These are phyloP conservation scores for Brachyalestes nurse DNA, from an alignment of 2,797 vertebrate genomes.

Conservation along the genomic window DNA sequence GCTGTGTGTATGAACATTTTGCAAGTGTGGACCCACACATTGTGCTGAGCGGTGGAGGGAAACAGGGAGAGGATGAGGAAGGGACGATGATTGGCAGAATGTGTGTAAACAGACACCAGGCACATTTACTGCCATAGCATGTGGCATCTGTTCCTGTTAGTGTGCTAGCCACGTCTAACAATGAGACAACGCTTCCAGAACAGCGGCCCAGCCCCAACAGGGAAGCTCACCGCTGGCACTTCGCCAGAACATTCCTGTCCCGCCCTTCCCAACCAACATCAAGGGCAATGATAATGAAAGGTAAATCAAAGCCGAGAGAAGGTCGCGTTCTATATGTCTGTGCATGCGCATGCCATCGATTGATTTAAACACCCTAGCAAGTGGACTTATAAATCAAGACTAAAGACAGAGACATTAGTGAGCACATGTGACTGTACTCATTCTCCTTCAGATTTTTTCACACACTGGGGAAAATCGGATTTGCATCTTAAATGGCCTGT, in stretches of 20 bases:
- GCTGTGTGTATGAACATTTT: not conserved
- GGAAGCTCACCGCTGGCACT: constrained; percentile 54
- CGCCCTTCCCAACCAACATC: constrained; percentile 74
- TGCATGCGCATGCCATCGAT: constrained; percentile 7
- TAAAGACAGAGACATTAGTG: constrained; percentile 1
- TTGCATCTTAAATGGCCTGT: no score
- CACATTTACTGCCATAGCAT: constrained; percentile 66
- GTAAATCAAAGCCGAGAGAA: constrained; percentile 9
- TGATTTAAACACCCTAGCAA: constrained; percentile 3
- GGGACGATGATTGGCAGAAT: constrained; percentile 14
- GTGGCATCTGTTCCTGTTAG: constrained; percentile 72
- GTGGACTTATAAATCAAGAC: constrained; percentile 10
- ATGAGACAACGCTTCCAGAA: constrained; percentile 13
- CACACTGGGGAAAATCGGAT: not conserved
- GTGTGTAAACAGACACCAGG: constrained; percentile 47
- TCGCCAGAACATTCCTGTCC: constrained; percentile 71
- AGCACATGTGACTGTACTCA: not conserved
- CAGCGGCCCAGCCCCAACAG: constrained; percentile 6
- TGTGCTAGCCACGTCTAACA: constrained; percentile 55
- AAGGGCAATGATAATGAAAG: constrained; percentile 71
- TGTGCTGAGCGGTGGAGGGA: constrained; percentile 25
- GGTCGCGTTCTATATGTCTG: not conserved
- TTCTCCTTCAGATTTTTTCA: not conserved
- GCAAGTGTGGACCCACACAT: constrained; percentile 4
- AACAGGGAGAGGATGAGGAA: constrained; percentile 55